Base-by-base conservation (phyloP, 92 coral and sea anemone species). In the Epizoanthus stellaris region DNA sequence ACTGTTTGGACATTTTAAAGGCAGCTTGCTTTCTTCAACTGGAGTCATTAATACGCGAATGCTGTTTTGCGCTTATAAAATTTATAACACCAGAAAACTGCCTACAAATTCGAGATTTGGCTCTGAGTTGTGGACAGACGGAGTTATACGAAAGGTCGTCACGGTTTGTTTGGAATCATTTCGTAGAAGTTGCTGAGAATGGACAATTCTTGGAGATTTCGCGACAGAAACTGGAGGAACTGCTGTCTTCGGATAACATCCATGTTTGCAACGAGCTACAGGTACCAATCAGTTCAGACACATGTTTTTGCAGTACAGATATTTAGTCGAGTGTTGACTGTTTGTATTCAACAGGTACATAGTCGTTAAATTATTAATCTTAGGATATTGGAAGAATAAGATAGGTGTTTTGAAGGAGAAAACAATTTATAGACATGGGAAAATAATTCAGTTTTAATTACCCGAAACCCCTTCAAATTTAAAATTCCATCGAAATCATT, bases 51-150 rank as follows among this genome's bases (percentile, higher is more conserved):
- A 76, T 73, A 3, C 89, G 83, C 15, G 96, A 92, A 67, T 94
- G 98, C 69, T 89, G 92, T 39, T 82, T 71, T 49, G 88, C 91
- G 25, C 86, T 96, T 82, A 85, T 86, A 56, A 94, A 88, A 43
- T 96, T 91, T 73, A 45, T 94, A 64, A 90, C 93, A 38, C 76
- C 92, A 0, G 93, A 89, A 60, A 96, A 94, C 81, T 94, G 96
- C 66, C 66, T 91, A 5, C 66, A 74, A 56, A 42, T 90, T 3
- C 87, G 89, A 47, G 95, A 87, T 10, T 68, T 92, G 10, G 95
- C 96, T 56, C 67, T 87, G 36, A 76, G 71, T 21, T 81, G 77
- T 57, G 92, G 91, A 52, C 95, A 85, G 38, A 88, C 80, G 61
- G 85, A 82, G 59, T 88, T 96, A 6, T 83, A 90, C 53, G 92